Conservation (phyloP, 2,888 invertebrate species). For the Eulithis testata region DNA sequence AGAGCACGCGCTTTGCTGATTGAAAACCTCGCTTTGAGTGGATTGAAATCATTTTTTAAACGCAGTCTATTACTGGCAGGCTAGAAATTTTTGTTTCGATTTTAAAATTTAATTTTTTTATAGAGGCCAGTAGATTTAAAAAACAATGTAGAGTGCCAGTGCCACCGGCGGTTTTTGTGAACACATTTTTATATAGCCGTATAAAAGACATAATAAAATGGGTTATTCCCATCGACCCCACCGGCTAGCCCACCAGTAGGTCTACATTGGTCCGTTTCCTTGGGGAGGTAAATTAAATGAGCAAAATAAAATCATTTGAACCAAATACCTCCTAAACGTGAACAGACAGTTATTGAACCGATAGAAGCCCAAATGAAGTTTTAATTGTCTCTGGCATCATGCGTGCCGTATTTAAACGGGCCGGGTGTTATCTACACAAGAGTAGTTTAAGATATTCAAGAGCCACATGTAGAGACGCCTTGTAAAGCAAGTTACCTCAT, state of each 20-base stretch:
- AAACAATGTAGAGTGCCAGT: no score
- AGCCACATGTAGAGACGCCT: background rate
- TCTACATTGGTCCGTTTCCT: no score
- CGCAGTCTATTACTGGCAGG: background rate
- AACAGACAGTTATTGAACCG: constrained; percentile 24
- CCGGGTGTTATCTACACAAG: constrained; percentile 27
- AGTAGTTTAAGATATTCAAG: background rate
- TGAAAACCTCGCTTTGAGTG: constrained; percentile 41
- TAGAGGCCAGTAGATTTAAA: no score
- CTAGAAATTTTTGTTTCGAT: background rate
- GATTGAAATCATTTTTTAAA: constrained; percentile 29
- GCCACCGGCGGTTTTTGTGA: no score
- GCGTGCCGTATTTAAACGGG: constrained; percentile 26
- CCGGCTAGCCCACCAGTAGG: no score
- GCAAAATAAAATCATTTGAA: no score
- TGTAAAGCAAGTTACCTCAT: no score
- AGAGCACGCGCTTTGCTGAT: constrained; percentile 52
- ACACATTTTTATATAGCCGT: no score
- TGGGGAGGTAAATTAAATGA: no score
- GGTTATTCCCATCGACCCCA: no score
- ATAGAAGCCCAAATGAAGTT: constrained; percentile 29
- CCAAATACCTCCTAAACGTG: background rate
- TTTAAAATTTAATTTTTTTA: no score
- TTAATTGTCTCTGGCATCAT: constrained; percentile 30
- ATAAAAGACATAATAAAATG: no score